Conservation (phyloP, 2,888 invertebrate genomes). For the Latrodectus hesperus region DNA sequence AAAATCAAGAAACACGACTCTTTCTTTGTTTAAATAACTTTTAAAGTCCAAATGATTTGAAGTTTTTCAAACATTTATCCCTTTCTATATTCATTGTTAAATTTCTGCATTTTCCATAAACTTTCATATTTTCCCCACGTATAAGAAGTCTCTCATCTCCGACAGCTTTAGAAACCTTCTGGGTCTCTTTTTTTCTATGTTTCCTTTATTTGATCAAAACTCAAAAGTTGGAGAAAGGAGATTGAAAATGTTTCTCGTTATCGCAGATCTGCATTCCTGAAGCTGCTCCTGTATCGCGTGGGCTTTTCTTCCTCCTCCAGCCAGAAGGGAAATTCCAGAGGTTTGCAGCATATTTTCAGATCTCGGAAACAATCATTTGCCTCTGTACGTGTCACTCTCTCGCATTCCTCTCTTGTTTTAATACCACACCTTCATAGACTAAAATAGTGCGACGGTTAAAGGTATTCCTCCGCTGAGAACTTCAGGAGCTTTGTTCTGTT, state of each 20-base stretch:
- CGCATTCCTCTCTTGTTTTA: conserved; percentile 26
- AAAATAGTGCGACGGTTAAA: conserved; percentile 38
- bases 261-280: not conserved
- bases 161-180: not conserved
- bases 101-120: not conserved
- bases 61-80: no score
- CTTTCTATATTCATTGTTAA: not conserved
- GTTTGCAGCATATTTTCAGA: conserved; percentile 13
- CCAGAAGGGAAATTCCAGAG: not conserved
- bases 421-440: conserved; percentile 26
- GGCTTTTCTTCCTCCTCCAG: not conserved
- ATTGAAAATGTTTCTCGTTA: conserved; percentile 23
- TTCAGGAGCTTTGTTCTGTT: conserved; percentile 9
- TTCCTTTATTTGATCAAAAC: not conserved
- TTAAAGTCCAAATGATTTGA: no score
- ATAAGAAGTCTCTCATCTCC: not conserved
- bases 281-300: not conserved
- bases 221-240: not conserved
- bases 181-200: not conserved
- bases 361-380: conserved; percentile 36
- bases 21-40: no score
- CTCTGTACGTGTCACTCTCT: conserved; percentile 16
- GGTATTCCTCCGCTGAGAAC: not conserved
- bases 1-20: no score
- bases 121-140: not conserved